Evolutionary conservation across 2,888 invertebrate species (phyloP).

Genomic region (Eupeodes latifasciatus): DNA sequence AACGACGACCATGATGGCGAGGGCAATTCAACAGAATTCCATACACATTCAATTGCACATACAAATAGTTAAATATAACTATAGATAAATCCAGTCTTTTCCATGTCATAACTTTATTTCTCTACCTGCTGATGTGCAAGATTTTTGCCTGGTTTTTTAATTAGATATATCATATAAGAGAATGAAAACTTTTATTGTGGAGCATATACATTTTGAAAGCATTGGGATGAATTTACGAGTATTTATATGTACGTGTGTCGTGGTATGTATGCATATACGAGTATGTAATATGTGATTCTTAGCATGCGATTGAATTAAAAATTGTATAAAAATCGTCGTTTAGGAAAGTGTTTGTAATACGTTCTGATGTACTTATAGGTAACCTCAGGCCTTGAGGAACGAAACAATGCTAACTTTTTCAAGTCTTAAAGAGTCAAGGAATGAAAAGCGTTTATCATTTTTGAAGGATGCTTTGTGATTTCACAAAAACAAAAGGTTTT

Average conservation of each 20-base stretch:
- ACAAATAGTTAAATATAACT: background rate
- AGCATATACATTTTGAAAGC: background rate
- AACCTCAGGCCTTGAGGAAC: background rate
- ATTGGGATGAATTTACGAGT: background rate
- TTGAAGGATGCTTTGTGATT: background rate
- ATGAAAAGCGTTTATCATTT: background rate
- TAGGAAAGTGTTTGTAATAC: slow-evolving; percentile 13
- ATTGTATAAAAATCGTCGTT: slow-evolving; percentile 29
- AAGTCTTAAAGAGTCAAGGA: slow-evolving; percentile 5
- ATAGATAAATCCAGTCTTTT: background rate
- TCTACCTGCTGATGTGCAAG: background rate
- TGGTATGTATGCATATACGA: background rate
- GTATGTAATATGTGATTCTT: background rate
- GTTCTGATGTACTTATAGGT: background rate
- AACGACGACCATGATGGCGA: background rate
- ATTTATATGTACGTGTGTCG: too few relatives aligned
- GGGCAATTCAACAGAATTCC: slow-evolving; percentile 1
- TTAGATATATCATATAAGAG: background rate
- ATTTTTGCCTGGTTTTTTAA: background rate
- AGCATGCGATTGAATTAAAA: slow-evolving; percentile 26
- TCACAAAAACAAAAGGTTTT: background rate
- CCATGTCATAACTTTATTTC: slow-evolving; percentile 12
- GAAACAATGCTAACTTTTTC: slow-evolving; percentile 2
- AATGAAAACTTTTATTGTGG: background rate
- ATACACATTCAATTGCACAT: background rate